Conservation (phyloP, 2,888 invertebrate genomes). For the Meta bourneti region DNA sequence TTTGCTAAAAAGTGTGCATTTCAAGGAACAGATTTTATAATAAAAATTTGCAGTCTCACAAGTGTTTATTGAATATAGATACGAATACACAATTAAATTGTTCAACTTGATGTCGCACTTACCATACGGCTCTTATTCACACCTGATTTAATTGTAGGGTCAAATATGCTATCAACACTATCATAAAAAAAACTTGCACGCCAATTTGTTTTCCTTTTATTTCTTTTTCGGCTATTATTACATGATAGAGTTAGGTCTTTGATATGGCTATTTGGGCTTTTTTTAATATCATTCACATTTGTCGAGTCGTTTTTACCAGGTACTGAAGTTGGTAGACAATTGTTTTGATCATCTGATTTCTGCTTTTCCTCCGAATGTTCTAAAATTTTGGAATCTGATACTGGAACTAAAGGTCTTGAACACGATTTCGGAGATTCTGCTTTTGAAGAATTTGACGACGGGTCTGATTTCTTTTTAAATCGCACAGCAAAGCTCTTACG, state of each 20-base stretch:
- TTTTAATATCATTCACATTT: not conserved
- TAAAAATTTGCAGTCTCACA: too few species aligned
- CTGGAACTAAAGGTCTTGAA: not conserved
- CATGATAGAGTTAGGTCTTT: conserved; percentile 16
- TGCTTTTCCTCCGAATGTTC: not conserved
- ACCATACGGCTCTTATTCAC: conserved; percentile 52
- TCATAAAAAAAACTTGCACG: conserved; percentile 57
- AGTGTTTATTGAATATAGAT: too few species aligned
- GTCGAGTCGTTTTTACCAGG: not conserved
- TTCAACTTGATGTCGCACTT: conserved; percentile 28
- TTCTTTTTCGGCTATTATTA: conserved; percentile 52
- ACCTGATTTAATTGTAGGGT: conserved; percentile 33
- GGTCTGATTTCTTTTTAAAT: conserved; percentile 82
- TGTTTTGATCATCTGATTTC: not conserved
- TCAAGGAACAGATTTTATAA: too few species aligned
- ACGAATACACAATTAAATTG: not conserved
- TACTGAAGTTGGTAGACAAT: not conserved
- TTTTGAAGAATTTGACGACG: conserved; percentile 12
- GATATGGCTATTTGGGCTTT: conserved; percentile 4
- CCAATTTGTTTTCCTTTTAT: conserved; percentile 52
- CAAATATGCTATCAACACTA: conserved; percentile 72
- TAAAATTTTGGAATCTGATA: not conserved
- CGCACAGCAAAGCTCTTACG: conserved; percentile 86
- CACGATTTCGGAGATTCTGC: not conserved
- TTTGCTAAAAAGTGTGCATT: too few species aligned